phyloP scores from a whole-genome alignment of 2,888 invertebrate species.

The Drosophila robusta region DNA sequence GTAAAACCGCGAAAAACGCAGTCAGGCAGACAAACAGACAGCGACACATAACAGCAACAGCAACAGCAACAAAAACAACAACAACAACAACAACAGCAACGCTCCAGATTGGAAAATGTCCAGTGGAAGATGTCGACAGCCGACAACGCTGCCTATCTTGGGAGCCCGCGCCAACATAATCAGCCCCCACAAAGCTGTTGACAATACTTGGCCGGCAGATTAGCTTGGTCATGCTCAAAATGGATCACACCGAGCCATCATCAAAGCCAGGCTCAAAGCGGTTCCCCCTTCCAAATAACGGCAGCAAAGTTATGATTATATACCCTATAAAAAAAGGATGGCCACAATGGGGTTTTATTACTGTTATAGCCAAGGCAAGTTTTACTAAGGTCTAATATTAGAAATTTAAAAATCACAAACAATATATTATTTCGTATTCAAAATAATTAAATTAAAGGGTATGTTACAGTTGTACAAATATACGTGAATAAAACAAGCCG shows the following conservation, averaged over 20 bases:
- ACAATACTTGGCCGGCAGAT: conserved; percentile 48
- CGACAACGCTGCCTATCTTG: conserved; percentile 25
- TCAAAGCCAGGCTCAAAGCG: conserved; percentile 31
- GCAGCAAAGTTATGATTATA: conserved; percentile 27
- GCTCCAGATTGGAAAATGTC: conserved; percentile 72
- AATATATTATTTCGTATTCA: no score
- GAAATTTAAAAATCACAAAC: no score
- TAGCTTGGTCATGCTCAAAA: conserved; percentile 58
- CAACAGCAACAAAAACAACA: conserved; percentile 42
- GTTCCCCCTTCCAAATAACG: conserved; percentile 16
- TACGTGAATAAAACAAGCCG: no score
- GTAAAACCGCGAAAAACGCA: conserved; percentile 81
- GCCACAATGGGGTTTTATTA: no score
- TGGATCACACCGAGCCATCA: conserved; percentile 62
- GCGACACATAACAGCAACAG: conserved; percentile 69
- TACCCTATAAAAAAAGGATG: conserved; percentile 9
- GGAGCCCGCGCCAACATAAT: conserved; percentile 46
- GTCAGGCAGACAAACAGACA: conserved; percentile 70
- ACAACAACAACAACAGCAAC: conserved; percentile 37
- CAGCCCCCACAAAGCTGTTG: conserved; percentile 59
- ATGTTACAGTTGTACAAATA: no score
- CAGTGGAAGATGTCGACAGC: conserved; percentile 71
- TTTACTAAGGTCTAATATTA: no score
- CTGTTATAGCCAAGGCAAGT: no score
- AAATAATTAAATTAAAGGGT: no score